Evolutionary conservation across 2,797 vertebrate species (phyloP), one percentile per base, ranked within the genome.

Genomic region (Sebastes diaconus): DNA sequence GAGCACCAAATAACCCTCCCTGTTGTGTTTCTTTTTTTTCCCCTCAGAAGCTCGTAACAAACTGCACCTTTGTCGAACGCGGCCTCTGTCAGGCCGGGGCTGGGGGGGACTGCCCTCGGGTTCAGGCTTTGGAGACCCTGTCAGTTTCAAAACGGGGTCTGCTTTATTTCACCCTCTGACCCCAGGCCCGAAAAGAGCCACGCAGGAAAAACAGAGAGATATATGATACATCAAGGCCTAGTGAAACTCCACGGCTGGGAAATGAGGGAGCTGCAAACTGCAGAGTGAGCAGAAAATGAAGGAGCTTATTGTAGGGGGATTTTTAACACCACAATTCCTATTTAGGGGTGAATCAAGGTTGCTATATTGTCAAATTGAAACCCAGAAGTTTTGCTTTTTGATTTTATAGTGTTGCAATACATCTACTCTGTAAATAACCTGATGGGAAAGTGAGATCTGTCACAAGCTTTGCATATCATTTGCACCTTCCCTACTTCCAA

Each of bases 101-200:
- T 88, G 79, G 81, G 79, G 85, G 91, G 84, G 73, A 76, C 88
- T 93, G 94, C 91, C 92, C 94, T 91, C 77, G 81, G 92, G 93
- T 94, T 95, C 91, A 95, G 94, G 92, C 94, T 93, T 94, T 88
- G 90, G 94, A 94, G 94, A 94, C 92, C 93, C 88, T 94, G 93
- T 95, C 93, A 95, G 91, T 90, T 95, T 95, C 91, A 94, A 96
- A 96, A 96, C 92, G 92, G 95, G 93, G 94, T 95, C 94, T 96
- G 94, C 93, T 95, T 96, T 95, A 95, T 95, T 95, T 95, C 93
- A 94, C 95, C 96, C 93, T 90, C 86, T 96, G 94, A 96, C 95
- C 96, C 68, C 52, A 77, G 89, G 92, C 89, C 90, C 78, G 90
- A 88, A 96, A 94, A 95, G 88, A 93, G 93, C 93, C 88, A 91